phyloP scores from a whole-genome alignment of 2,797 vertebrate species.

The Cottoperca gobio region DNA sequence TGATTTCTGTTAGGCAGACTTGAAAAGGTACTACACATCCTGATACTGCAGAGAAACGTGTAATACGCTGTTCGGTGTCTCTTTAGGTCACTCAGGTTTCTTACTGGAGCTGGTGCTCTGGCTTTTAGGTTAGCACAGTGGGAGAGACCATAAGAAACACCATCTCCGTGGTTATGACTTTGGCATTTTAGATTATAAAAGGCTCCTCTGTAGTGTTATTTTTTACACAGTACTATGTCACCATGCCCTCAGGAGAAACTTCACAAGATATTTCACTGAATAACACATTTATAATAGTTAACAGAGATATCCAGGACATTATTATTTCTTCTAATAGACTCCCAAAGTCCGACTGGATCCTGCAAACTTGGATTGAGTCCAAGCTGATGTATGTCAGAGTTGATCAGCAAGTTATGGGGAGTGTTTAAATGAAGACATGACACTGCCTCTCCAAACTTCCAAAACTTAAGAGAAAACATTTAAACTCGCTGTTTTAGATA shows the following conservation, averaged over 20 bases:
- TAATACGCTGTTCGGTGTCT: neutral
- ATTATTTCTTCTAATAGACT: conserved; percentile 5
- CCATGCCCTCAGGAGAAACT: conserved; percentile 44
- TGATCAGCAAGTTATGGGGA: neutral
- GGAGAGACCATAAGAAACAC: conserved; percentile 35
- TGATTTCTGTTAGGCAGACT: conserved; percentile 1
- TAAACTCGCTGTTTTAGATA: neutral
- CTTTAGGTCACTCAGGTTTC: conserved; percentile 11
- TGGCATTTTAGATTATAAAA: conserved; percentile 62
- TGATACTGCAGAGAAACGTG: neutral
- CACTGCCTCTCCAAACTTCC: neutral
- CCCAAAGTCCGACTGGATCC: conserved; percentile 1
- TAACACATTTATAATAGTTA: conserved; percentile 23
- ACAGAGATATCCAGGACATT: conserved; percentile 16
- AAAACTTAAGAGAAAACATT: neutral
- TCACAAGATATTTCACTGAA: conserved; percentile 20
- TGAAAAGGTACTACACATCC: neutral
- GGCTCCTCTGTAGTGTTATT: conserved; percentile 37
- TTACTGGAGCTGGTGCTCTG: conserved; percentile 3
- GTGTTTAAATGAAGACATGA: neutral
- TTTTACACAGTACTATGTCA: conserved; percentile 31
- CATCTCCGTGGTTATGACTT: conserved; percentile 53
- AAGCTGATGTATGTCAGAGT: conserved; percentile 9
- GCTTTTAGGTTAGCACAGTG: conserved; percentile 37
- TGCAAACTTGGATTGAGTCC: conserved; percentile 23